Evolutionary conservation across 2,888 invertebrate species (phyloP), one percentile per base, ranked within the genome.

Genomic region (Ichneumoninae sp.): DNA sequence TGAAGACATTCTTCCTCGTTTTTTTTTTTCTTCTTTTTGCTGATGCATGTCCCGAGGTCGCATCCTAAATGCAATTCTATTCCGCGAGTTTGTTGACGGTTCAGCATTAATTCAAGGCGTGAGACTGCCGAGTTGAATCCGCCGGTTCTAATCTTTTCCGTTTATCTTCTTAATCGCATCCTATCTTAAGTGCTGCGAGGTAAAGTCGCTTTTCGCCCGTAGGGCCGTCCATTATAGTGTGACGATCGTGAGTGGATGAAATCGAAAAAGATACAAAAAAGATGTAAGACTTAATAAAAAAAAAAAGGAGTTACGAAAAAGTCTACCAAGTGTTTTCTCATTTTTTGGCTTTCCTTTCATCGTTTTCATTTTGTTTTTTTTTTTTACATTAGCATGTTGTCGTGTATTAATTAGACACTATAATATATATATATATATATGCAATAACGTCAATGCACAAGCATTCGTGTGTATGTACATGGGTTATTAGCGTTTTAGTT

Each of bases 401-500:
- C 87, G 88, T 90, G 87, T 89, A 91, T 91, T 89, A 83, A 89
- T 90, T 89, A 88, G 85, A 90, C 89, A 89, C 87, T 89, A 87
- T 89, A 81, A 88, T 87, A 89, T 87, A 88, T 83, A 87, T 40
- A 86, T 89, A 86, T 40, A 88, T 87, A 89, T 88, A 88, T 81
- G 87, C 87, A 90, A 87, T 89, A 88, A 89, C 89, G 85, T 88
- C 85, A 88, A 90, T 89, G 89, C 87, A 89, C 88, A 90, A 91
- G 89, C 89, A 84, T 90, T 83, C 87, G 85, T 89, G 85, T 88
- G 81, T 92, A 92, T 91, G 85, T 92, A 92, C 91, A 92, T 85
- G 89, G 85, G 83, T 88, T 87, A 86, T 83, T 81, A 78, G 65
- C 69, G 44, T 66, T 85, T 70, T 71, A 82, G 54, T 79, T 85